Evolutionary conservation across 1,140 invertebrate species (phyloP).

Genomic region (Bombus impatiens): DNA sequence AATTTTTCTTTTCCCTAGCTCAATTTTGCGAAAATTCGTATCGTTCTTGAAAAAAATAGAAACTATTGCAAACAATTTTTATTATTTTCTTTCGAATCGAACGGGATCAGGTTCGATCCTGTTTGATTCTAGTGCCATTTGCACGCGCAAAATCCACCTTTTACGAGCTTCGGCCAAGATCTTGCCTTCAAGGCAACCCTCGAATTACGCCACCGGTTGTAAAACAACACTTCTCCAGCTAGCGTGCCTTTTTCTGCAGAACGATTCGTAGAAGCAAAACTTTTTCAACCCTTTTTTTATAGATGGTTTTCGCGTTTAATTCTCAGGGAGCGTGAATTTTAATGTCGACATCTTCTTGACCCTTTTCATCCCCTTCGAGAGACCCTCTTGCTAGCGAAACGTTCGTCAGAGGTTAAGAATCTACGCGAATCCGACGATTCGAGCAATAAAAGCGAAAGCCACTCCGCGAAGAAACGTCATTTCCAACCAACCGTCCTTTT

Average conservation of each 20-base stretch:
- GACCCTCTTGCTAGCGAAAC: no score
- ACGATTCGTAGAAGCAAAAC: slow-evolving; percentile 11
- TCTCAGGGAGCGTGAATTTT: neutral
- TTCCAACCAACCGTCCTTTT: no score
- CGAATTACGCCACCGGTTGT: neutral
- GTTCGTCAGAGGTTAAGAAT: no score
- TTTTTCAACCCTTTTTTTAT: neutral
- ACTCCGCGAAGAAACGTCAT: no score
- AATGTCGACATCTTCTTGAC: neutral
- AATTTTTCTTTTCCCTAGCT: no score
- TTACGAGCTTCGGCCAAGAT: no score
- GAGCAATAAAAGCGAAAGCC: neutral
- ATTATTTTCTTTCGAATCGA: neutral
- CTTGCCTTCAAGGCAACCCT: slow-evolving; percentile 16
- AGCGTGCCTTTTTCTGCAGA: no score
- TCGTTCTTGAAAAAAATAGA: neutral
- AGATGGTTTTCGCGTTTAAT: neutral
- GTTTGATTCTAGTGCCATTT: neutral
- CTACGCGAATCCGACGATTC: neutral
- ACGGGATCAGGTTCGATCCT: neutral
- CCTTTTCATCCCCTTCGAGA: no score
- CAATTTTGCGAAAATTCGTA: neutral
- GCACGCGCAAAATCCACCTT: neutral
- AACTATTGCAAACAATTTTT: neutral
- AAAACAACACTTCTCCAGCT: neutral